phyloP scores from a whole-genome alignment of 2,113 vertebrate species.

The Hippocampus zosterae region DNA sequence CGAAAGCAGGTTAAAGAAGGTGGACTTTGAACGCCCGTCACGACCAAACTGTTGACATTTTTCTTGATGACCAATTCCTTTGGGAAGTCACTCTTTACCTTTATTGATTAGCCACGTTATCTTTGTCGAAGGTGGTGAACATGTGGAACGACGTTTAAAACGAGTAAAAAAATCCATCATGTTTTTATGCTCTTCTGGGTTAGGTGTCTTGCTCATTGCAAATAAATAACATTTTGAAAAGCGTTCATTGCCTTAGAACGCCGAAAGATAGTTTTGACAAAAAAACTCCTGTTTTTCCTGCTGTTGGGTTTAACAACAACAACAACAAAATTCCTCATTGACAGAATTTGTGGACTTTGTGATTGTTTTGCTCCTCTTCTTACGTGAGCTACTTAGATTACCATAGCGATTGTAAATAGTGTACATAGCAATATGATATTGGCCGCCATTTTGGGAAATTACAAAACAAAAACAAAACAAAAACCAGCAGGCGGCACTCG shows the following conservation, averaged over 20 bases:
- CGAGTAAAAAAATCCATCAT: background rate
- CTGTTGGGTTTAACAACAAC: no score
- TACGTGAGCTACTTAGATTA: background rate
- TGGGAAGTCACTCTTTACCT: background rate
- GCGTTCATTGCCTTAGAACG: no score
- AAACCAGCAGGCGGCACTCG: no score
- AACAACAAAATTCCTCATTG: no score
- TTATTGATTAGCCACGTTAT: background rate
- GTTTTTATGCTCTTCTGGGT: background rate
- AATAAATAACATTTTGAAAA: no score
- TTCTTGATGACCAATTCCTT: background rate
- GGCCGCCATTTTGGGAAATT: no score
- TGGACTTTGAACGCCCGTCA: conserved; percentile 1
- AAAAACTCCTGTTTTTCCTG: no score
- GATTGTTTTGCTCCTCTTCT: background rate
- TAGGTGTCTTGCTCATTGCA: background rate
- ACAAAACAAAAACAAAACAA: no score
- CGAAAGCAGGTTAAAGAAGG: background rate
- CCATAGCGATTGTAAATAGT: background rate
- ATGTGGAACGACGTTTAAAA: background rate
- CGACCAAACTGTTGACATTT: background rate
- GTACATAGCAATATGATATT: background rate
- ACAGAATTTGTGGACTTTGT: no score
- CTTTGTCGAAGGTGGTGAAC: background rate
- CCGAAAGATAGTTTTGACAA: no score